Base-by-base conservation (phyloP, 2,888 invertebrate genomes). In the Hydroisotoma schaefferi region DNA sequence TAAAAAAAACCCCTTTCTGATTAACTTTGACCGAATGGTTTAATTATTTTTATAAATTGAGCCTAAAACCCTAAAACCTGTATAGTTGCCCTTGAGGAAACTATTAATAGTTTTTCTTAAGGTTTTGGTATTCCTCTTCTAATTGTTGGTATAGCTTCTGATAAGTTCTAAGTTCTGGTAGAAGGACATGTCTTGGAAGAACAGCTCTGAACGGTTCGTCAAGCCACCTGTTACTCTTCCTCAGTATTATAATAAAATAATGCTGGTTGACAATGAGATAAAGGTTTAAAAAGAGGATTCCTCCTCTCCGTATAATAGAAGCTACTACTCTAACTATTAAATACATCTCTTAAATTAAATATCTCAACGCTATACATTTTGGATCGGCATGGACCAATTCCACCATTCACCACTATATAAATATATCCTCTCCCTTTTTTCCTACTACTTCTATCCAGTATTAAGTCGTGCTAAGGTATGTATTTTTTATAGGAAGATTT, bases 211-310 rank as follows among this genome's bases (percentile, higher is more conserved):
- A 65, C 61, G 61, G 61, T 61, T 65, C 59, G 61, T 67, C 67
- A 67, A 67, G 65, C 65, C 68, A 68, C 65, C 68, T 68, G 68
- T 65, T 65, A 55, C 47, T 55, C 51, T 54, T n/a, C n/a, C n/a
- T 33, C 8, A 10, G 33, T 33, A 15, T 33, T 8, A 33, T 10
- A 10, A 15, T 33, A 33, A 33, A 33, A 33, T 10, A 10, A 33
- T 33, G 8, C 33, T 33, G 8, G 33, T 8, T 15, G 8, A 10
- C 15, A 33, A 8, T 33, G 8, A 15, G 33, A 33, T 8, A 33
- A 15, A 10, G 33, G 15, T 8, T 8, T 33, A 33, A 33, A 10
- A 33, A 33, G 33, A 33, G 15, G 8, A 8, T 15, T 33, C 33
- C 8, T 8, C 15, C 33, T 15, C 8, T 10, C 8, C 8, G 33